These are phyloP conservation scores for Nymphalis io DNA, from an alignment of 1,140 invertebrate species.

Conservation along the genomic window DNA sequence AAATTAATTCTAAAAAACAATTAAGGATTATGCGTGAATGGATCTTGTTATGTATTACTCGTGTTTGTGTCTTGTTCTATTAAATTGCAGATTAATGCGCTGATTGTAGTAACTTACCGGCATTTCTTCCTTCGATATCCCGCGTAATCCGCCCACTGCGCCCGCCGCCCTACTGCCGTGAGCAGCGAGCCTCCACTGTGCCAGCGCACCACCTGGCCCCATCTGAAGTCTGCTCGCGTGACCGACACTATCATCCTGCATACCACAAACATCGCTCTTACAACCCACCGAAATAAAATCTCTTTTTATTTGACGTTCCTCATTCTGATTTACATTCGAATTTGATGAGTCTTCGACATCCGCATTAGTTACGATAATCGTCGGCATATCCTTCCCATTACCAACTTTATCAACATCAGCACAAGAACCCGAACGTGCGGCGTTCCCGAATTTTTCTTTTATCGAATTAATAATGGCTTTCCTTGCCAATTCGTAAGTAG, in stretches of 20 bases:
- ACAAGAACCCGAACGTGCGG: constrained; percentile 39
- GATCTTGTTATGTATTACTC: too few relatives aligned
- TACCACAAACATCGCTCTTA: constrained; percentile 47
- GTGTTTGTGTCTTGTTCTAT: too few relatives aligned
- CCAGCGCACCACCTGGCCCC: constrained; percentile 72
- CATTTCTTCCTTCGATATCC: constrained; percentile 58
- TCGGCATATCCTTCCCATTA: constrained; percentile 51
- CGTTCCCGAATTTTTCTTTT: constrained; percentile 65
- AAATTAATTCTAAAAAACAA: too few relatives aligned
- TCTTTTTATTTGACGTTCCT: constrained; percentile 37
- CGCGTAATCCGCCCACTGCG: constrained; percentile 64
- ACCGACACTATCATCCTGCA: constrained; percentile 54
- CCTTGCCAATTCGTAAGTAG: constrained; percentile 62
- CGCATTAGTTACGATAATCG: constrained; percentile 64
- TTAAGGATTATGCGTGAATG: too few relatives aligned
- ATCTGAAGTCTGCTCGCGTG: constrained; percentile 72
- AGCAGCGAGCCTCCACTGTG: constrained; percentile 67
- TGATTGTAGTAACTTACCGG: constrained; percentile 58
- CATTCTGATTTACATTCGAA: constrained; percentile 63
- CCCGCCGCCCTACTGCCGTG: constrained; percentile 68
- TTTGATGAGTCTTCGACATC: constrained; percentile 75
- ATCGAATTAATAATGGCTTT: constrained; percentile 70
- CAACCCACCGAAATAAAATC: constrained; percentile 37
- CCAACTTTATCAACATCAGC: constrained; percentile 49
- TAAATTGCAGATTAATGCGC: not conserved